Conservation (phyloP, 2,113 vertebrate genomes). For the Chaetodon trifascialis region DNA sequence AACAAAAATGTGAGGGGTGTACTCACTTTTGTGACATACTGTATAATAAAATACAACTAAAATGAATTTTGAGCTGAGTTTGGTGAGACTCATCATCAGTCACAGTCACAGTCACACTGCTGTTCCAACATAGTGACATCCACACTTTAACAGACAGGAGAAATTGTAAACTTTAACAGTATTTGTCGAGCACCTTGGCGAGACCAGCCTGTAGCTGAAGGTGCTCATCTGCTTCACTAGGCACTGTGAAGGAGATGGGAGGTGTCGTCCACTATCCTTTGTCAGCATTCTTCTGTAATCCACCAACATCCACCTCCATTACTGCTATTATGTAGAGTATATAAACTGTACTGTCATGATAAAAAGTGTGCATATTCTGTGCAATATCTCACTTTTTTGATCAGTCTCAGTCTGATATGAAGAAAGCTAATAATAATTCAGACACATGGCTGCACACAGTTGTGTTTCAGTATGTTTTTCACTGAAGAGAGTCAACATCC, state of each 20-base stretch:
- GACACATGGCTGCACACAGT: not conserved
- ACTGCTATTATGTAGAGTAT: not conserved
- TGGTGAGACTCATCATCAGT: not conserved
- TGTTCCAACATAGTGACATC: not conserved
- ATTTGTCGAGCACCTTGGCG: constrained; percentile 17
- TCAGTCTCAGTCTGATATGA: constrained; percentile 11
- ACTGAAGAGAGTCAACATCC: constrained; percentile 1
- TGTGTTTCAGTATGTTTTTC: constrained; percentile 8
- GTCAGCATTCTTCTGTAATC: constrained; percentile 30
- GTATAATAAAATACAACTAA: not conserved
- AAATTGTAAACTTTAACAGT: constrained; percentile 6
- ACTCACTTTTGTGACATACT: no score
- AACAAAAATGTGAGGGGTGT: no score
- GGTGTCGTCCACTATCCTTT: not conserved
- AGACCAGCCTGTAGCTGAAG: constrained; percentile 14
- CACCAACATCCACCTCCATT: not conserved
- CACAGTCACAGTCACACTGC: not conserved
- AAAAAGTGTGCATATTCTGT: not conserved
- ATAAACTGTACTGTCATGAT: not conserved
- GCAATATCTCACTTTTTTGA: not conserved
- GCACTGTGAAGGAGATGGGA: not conserved
- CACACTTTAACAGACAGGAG: not conserved
- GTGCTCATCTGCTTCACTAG: constrained; percentile 8
- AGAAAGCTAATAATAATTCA: constrained; percentile 4
- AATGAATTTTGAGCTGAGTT: not conserved